These are phyloP conservation scores for Meleagris gallopavo DNA, from an alignment of 2,113 vertebrate species.

Conservation along the genomic window DNA sequence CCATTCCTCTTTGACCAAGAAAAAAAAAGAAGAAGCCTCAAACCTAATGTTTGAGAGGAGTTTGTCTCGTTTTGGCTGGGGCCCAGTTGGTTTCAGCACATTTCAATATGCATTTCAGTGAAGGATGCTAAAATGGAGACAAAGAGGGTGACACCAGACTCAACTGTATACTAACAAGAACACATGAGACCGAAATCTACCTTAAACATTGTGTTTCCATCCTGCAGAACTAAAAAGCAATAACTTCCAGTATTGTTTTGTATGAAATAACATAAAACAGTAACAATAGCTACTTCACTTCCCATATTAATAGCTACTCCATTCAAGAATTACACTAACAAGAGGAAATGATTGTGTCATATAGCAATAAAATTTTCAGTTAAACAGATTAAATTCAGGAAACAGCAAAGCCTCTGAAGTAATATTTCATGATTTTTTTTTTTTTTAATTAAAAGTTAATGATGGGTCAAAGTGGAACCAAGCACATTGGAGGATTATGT, in stretches of 20 bases:
- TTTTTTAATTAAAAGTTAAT: background rate
- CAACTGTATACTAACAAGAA: background rate
- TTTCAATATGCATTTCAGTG: rapidly evolving
- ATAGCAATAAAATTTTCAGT: background rate
- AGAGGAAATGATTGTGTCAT: background rate
- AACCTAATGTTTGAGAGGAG: background rate
- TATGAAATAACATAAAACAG: background rate
- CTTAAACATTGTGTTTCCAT: background rate
- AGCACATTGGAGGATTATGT: background rate
- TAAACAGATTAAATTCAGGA: background rate
- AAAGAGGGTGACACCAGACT: background rate
- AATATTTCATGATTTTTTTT: background rate
- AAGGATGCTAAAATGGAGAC: background rate
- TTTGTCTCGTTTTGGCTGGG: background rate
- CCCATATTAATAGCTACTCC: background rate
- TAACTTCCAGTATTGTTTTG: background rate
- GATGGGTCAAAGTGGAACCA: background rate
- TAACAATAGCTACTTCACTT: background rate
- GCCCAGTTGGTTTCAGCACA: rapidly evolving
- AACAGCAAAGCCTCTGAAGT: background rate
- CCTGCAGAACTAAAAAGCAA: background rate
- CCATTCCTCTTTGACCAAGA: background rate
- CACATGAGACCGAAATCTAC: background rate
- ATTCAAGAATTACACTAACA: background rate
- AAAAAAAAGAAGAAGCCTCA: background rate